Evolutionary conservation across 2,113 vertebrate genomes (phyloP).

Genomic region (Protomyctophum bolini): DNA sequence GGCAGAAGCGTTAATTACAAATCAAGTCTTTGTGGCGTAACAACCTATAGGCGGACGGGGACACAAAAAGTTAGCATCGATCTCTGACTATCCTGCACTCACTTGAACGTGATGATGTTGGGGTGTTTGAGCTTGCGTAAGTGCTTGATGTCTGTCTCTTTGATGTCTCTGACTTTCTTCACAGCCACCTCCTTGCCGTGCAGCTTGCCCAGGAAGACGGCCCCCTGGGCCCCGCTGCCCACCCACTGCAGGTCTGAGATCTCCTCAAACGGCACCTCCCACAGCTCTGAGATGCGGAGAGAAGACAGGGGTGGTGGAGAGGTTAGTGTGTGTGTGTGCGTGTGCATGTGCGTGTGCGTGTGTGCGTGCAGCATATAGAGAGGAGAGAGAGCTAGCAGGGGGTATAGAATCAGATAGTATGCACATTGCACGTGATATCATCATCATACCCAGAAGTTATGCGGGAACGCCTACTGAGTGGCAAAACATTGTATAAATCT

Average conservation of each 20-base stretch:
- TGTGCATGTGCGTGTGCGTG: not conserved
- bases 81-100: slow-evolving; percentile 54
- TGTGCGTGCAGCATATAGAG: too few species aligned
- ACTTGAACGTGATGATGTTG: slow-evolving; percentile 99
- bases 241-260: slow-evolving; percentile 99
- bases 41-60: too few species aligned
- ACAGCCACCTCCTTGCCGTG: slow-evolving; percentile 95
- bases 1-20: not conserved
- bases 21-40: too few species aligned
- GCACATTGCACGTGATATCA: too few species aligned
- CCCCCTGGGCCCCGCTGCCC: slow-evolving; percentile 95
- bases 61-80: too few species aligned
- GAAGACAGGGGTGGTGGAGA: not conserved
- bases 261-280: slow-evolving; percentile 98
- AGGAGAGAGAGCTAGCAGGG: too few species aligned
- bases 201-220: slow-evolving; percentile 95
- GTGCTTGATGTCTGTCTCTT: slow-evolving; percentile 98
- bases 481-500: too few species aligned
- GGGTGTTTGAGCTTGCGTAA: slow-evolving; percentile 96
- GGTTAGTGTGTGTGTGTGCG: slow-evolving; percentile 5
- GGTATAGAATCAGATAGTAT: too few species aligned
- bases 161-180: slow-evolving; percentile 96
- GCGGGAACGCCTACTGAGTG: too few species aligned
- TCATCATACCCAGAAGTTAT: too few species aligned
- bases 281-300: slow-evolving; percentile 72